phyloP scores from a whole-genome alignment of 2,888 invertebrate species.

The Erebia ligea region DNA sequence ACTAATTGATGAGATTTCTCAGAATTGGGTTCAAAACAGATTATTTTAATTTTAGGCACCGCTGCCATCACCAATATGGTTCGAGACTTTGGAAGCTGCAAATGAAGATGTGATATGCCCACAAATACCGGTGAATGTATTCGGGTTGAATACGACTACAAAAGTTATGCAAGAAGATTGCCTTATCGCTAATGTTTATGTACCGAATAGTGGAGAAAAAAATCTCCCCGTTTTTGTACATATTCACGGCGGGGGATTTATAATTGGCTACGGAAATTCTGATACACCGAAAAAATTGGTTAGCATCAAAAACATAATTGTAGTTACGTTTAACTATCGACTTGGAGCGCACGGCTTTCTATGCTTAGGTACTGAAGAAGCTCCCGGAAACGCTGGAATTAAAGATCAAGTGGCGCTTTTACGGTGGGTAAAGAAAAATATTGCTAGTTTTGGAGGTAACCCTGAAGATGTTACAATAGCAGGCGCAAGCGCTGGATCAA shows the following conservation, averaged over 20 bases:
- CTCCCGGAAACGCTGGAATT: slow-evolving; percentile 52
- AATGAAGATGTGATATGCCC: slow-evolving; percentile 49
- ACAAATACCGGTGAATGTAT: slow-evolving; percentile 37
- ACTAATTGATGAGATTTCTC: no score
- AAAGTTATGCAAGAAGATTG: slow-evolving; percentile 45
- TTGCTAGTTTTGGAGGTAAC: slow-evolving; percentile 50
- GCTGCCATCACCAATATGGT: slow-evolving; percentile 53
- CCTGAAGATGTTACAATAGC: slow-evolving; percentile 51
- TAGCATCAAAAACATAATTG: slow-evolving; percentile 48
- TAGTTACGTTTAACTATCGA: slow-evolving; percentile 59
- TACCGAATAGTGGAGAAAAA: slow-evolving; percentile 43
- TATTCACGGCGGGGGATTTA: slow-evolving; percentile 70
- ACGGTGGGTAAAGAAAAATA: slow-evolving; percentile 51
- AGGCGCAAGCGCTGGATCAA: slow-evolving; percentile 51
- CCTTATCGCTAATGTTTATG: slow-evolving; percentile 48
- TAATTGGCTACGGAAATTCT: slow-evolving; percentile 55
- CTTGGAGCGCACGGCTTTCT: slow-evolving; percentile 50
- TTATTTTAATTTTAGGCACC: slow-evolving; percentile 31
- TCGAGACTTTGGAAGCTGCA: slow-evolving; percentile 49
- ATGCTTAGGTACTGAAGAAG: slow-evolving; percentile 47
- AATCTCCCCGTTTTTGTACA: slow-evolving; percentile 62
- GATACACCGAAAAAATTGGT: slow-evolving; percentile 49
- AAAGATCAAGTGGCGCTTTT: slow-evolving; percentile 51
- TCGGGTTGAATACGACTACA: not conserved
- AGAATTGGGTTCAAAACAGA: no score